These are phyloP conservation scores for Drosophila nebulosa DNA, from an alignment of 1,140 invertebrate species.

Conservation along the genomic window DNA sequence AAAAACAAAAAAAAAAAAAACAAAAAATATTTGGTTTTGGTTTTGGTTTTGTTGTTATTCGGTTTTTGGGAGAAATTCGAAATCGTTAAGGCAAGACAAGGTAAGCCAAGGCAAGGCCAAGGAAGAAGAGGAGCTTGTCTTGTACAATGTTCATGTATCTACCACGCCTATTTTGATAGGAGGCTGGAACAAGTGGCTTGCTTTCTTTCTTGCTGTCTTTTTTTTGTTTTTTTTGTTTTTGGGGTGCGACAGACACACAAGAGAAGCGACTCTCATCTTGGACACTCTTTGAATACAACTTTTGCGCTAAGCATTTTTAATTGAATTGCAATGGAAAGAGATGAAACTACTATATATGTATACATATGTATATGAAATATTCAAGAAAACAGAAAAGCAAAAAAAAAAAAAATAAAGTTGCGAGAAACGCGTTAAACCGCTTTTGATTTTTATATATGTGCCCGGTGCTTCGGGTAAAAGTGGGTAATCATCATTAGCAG, in stretches of 20 bases:
- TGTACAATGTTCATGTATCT: neutral
- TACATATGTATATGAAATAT: neutral
- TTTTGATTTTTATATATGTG: conserved; percentile 70
- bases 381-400: neutral
- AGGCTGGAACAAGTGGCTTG: conserved; percentile 31
- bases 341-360: too few relatives aligned
- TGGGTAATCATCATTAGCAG: conserved; percentile 74
- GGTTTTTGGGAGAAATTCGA: conserved; percentile 63
- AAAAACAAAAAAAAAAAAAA: too few relatives aligned
- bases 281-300: conserved; percentile 4
- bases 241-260: conserved; percentile 31
- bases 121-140: conserved; percentile 18
- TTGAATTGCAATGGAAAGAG: conserved; percentile 61
- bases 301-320: conserved; percentile 61
- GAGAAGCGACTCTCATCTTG: conserved; percentile 5
- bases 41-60: neutral
- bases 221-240: conserved; percentile 16
- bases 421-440: conserved; percentile 75
- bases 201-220: neutral
- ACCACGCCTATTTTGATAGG: conserved; percentile 8
- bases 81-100: conserved; percentile 31
- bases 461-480: conserved; percentile 55
- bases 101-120: conserved; percentile 35
- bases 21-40: conserved; percentile 25
- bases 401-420: neutral